phyloP scores from a whole-genome alignment of 2,888 invertebrate genomes.

The Sericinus montela region DNA sequence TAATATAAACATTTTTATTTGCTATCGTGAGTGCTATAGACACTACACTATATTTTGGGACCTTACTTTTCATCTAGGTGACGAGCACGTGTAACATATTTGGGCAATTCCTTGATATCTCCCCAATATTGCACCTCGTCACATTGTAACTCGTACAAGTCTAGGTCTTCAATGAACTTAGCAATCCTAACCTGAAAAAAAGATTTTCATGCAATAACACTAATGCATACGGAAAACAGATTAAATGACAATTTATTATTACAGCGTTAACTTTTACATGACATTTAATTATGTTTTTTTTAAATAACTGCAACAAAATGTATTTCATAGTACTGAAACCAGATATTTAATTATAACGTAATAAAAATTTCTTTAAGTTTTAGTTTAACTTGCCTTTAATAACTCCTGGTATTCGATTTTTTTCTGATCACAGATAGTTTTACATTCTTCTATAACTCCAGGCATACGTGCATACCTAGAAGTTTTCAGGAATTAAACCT shows the following conservation, averaged over 20 bases:
- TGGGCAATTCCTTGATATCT: constrained; percentile 88
- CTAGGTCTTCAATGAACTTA: constrained; percentile 90
- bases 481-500: not conserved
- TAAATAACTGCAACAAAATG: no score
- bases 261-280: no score
- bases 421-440: constrained; percentile 88
- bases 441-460: constrained; percentile 89
- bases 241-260: no score
- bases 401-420: constrained; percentile 91
- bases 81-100: constrained; percentile 90
- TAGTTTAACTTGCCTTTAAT: constrained; percentile 73
- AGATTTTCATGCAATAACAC: not conserved
- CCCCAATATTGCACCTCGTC: constrained; percentile 94
- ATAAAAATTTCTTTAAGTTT: no score
- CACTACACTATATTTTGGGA: no score
- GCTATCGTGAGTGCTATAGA: no score
- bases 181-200: constrained; percentile 80
- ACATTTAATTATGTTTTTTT: no score
- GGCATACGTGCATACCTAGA: constrained; percentile 87
- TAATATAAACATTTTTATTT: no score
- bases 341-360: no score
- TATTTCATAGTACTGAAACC: no score
- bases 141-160: constrained; percentile 87
- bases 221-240: not conserved
- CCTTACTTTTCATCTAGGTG: constrained; percentile 85